Base-by-base conservation (phyloP, 2,797 vertebrate genomes). In the Melanotaenia pygmaea region DNA sequence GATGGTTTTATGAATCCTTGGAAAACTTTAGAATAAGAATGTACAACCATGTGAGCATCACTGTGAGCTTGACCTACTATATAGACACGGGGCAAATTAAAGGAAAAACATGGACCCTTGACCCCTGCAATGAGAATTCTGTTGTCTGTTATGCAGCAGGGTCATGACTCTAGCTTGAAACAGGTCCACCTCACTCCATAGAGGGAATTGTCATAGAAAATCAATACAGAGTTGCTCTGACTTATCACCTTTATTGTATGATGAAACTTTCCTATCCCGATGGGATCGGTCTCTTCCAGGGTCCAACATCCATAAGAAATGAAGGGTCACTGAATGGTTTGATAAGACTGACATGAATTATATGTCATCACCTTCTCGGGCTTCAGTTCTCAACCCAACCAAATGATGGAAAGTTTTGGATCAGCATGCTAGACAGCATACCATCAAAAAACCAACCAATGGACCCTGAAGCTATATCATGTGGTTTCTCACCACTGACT, bases 201-300 rank as follows among this genome's bases (percentile, higher is more conserved):
- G 18, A 32, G 53, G 20, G 38, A 58, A 32, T 20, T 34, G 53
- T 51, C 38, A 18, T 54, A 3, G 18, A n/a, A 58, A 67, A 67
- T 58, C 65, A 22, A 67, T 67, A 45, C 26, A 24, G 32, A 24
- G 37, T 40, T 45, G 53, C 57, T 43, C 53, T 43, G 64, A 67
- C 20, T 58, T 22, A 54, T 28, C 51, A 54, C 24, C 24, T 54
- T 54, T 14, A 54, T 54, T 28, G 24, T 26, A 54, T 54, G 51
- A 54, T 54, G 24, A 54, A 54, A 28, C 51, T 28, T 28, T 7
- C 26, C 24, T 28, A 2, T 54, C 12, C 51, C 51, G 0, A 6
- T 28, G 51, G 24, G 51, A 28, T 16, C 26, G 12, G 24, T 54
- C 51, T 53, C 22, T 53, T 53, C 51, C 51, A 53, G 24, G 24